Percentiles rank a stretch among this genome's conserved stretches.
These are phyloP conservation scores for Himalopsyche phryganea DNA, from an alignment of 1,140 invertebrate species.

Conservation along the genomic window DNA sequence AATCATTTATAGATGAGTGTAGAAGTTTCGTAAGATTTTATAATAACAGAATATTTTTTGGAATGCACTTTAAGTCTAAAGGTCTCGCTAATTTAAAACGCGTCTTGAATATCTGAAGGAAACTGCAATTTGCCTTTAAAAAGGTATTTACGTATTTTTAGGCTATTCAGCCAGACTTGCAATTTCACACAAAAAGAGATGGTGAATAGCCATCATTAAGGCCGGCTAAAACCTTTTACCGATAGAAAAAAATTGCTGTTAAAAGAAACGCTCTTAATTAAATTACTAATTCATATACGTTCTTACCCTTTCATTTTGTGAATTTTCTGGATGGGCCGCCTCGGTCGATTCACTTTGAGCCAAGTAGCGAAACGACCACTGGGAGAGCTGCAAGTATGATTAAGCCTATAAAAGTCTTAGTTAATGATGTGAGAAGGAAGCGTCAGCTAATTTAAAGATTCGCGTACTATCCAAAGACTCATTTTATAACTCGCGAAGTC, in stretches of 20 bases:
- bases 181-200: no score
- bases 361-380: conserved; percentile 14
- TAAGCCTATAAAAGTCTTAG: conserved; percentile 30
- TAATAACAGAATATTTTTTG: no score
- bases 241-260: conserved; percentile 1
- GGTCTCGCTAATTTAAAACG: no score
- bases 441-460: conserved; percentile 29
- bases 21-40: no score
- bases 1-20: no score
- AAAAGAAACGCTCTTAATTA: conserved; percentile 17
- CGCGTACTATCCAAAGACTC: conserved; percentile 11
- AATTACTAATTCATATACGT: conserved; percentile 8
- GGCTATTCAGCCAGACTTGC: no score
- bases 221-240: background rate
- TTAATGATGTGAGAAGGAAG: conserved; percentile 29
- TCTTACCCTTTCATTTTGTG: conserved; percentile 2
- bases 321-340: background rate
- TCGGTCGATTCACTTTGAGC: conserved; percentile 1
- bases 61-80: no score
- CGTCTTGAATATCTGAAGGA: no score
- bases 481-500: no score
- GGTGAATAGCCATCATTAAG: background rate
- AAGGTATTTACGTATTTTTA: no score
- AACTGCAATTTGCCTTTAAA: no score
- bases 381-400: conserved; percentile 27